Base-by-base conservation (phyloP, 2,888 invertebrate genomes). In the Athalia cordata region DNA sequence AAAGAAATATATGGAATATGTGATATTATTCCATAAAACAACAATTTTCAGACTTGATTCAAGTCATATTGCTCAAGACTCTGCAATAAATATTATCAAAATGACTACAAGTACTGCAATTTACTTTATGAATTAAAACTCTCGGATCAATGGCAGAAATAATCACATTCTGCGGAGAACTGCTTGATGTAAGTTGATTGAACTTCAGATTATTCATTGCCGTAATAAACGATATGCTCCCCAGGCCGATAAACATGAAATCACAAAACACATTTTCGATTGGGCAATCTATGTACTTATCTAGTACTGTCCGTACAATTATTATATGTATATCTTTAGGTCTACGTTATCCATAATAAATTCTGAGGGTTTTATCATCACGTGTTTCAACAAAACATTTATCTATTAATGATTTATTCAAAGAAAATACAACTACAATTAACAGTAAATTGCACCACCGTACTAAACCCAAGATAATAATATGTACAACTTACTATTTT, bases 401-500 rank as follows among this genome's bases (percentile, higher is more conserved):
- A 85, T 86, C 81, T 85, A 85, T 84, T 86, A 84, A 85, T 86
- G 79, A 84, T 89, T 88, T 87, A 86, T 88, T 89, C 83, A 88
- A 87, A 88, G 85, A 85, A 88, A 86, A 86, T 88, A 88, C 86
- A 88, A 87, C 86, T 88, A 89, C 83, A 83, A 86, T 86, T 86
- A 88, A 88, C 87, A 88, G 83, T 87, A 85, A 87, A 87, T 86
- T 85, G 84, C 84, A 83, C 84, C 85, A 85, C 83, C 84, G 85
- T 87, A 86, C 84, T 85, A 86, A 85, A 83, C 85, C 81, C 83
- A 82, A 84, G 81, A 75, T 72, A 85, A 87, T 85, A 86, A 83
- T 88, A 89, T 89, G 82, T 89, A 88, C 88, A 87, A 81, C 84
- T 83, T 81, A 78, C 83, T 83, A 84, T 79, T 78, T 29, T 72